Evolutionary conservation across 2,113 vertebrate species (phyloP), one percentile per base, ranked within the genome.

Genomic region (Junco hyemalis): DNA sequence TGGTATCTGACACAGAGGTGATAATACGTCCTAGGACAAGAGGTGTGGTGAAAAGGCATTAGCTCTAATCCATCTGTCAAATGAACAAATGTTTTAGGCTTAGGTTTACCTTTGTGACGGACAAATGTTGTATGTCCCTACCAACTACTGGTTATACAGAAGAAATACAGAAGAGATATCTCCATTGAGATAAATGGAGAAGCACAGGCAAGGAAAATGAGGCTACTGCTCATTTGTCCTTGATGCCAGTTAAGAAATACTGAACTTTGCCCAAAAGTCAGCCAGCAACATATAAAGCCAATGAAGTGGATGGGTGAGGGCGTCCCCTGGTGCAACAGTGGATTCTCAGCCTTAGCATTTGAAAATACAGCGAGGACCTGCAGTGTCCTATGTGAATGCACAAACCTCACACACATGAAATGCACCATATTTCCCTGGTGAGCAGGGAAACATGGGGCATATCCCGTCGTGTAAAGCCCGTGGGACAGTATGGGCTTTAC

Each of bases 251-350:
- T 38, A 79, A 64, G 40, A 88, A 53, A 42, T 18, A 47, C 8
- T 56, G 35, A 81, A 35, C 57, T 89, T 81, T 50, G 57, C 7
- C 28, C 33, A 26, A 14, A 66, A 81, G 35, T 15, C 35, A 89
- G 51, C 7, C 5, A 1, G 50, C 22, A 59, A 35, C 25, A n/a
- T 0, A 0, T 10, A 26, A 35, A 47, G 29, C 14, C 26, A 33
- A 10, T 0, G 0, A 54, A 57, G 51, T 1, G 2, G 11, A 29
- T 20, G 42, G 17, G 17, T 35, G 18, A 57, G 40, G 31, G 10
- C 0, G 1, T 36, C 24, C 24, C 18, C 33, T 12, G 16, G 36
- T 11, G 38, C 61, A 47, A 26, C 1, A 5, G 23, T 0, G 0
- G 42, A 21, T 56, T 29, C 48, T 22, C 64, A 83, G 51, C 9